A percentile compares a stretch with the other conserved stretches of the same genome.
These are phyloP conservation scores for Teleiodes luculella DNA, from an alignment of 2,888 invertebrate genomes.

Conservation along the genomic window DNA sequence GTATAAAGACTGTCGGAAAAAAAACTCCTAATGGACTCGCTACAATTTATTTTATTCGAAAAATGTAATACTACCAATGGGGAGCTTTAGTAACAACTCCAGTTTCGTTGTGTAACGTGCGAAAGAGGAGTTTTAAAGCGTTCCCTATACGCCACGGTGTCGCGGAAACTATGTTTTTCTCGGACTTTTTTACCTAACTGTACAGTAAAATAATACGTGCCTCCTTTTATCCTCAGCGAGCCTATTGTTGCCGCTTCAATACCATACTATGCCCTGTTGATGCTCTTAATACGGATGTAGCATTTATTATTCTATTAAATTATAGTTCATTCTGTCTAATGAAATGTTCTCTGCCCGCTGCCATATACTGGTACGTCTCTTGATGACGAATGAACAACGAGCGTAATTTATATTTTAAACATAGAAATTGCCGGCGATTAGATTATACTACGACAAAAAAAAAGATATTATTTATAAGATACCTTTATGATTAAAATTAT, in stretches of 20 bases:
- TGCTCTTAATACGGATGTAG: conserved; percentile 73
- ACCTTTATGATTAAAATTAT: no score
- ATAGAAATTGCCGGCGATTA: no score
- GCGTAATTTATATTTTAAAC: no score
- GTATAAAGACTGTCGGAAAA: conserved; percentile 60
- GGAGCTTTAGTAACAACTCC: conserved; percentile 9
- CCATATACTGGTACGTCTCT: background rate
- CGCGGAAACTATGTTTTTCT: conserved; percentile 29
- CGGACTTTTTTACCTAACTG: conserved; percentile 49
- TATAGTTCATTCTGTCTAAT: conserved; percentile 38
- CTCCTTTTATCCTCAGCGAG: conserved; percentile 52
- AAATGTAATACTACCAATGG: background rate
- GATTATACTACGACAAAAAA: no score
- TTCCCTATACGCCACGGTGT: conserved; percentile 36
- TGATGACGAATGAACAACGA: background rate
- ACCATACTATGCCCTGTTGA: conserved; percentile 64
- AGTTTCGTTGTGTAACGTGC: background rate
- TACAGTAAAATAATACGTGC: conserved; percentile 64
- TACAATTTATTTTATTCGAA: conserved; percentile 35
- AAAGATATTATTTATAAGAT: no score
- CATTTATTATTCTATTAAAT: conserved; percentile 73
- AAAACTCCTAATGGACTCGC: conserved; percentile 48
- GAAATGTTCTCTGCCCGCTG: conserved; percentile 18
- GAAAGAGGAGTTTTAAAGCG: conserved; percentile 34
- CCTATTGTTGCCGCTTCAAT: conserved; percentile 62